A percentile compares a stretch with the other conserved stretches of the same genome.
Conservation (phyloP, 2,888 invertebrate species). For the Limnephilus rhombicus region DNA sequence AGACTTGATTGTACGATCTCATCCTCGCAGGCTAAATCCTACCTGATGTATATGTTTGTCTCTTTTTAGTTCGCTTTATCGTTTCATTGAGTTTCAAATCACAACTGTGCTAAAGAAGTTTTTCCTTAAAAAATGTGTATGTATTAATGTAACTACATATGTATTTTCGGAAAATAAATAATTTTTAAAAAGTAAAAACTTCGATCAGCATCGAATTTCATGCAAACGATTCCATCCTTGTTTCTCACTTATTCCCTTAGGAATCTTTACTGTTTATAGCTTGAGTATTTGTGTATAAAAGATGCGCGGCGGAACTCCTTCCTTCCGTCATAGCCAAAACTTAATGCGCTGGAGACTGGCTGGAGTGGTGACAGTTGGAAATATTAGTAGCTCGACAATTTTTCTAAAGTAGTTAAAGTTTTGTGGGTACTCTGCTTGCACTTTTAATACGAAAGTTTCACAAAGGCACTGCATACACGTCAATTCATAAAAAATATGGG, state of each 20-base stretch:
- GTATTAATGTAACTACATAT: too few relatives aligned
- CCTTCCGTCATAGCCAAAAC: background rate
- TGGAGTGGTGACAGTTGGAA: background rate
- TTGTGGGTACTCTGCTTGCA: too few relatives aligned
- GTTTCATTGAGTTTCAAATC: too few relatives aligned
- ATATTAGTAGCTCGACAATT: background rate
- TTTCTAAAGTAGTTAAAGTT: too few relatives aligned
- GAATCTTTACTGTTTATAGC: conserved; percentile 45
- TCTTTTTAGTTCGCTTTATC: too few relatives aligned
- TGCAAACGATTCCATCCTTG: background rate
- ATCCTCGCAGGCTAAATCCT: too few relatives aligned
- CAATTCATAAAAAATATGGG: background rate
- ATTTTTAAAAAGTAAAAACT: too few relatives aligned
- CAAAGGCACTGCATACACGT: background rate
- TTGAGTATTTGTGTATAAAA: background rate
- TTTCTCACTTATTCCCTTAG: background rate
- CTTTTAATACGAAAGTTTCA: background rate
- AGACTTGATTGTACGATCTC: too few relatives aligned
- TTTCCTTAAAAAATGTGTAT: too few relatives aligned
- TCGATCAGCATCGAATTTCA: background rate
- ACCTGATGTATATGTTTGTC: too few relatives aligned
- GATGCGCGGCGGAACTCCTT: background rate
- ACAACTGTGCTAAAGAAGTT: too few relatives aligned
- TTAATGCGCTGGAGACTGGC: background rate
- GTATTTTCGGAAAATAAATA: too few relatives aligned